Base-by-base conservation (phyloP, 2,888 invertebrate genomes). In the Endotricha flammealis region DNA sequence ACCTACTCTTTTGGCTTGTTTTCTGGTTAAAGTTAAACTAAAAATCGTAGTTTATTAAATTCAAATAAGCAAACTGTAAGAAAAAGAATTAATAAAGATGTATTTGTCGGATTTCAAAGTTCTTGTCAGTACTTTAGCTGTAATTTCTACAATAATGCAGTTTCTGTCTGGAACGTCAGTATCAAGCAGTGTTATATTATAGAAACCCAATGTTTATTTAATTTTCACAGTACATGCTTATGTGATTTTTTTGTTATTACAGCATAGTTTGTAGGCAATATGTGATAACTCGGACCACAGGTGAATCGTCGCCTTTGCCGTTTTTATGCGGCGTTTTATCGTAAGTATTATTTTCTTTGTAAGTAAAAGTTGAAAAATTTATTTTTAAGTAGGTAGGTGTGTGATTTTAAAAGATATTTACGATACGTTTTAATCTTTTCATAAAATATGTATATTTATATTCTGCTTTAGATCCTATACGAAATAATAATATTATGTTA, bases 81-180 rank as follows among this genome's bases (percentile, higher is more conserved):
- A 12, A 3, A 7, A 17, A 13, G 6, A 32, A 25, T 34, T 33
- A 29, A 12, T 29, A 28, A 30, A n/a, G 34, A 73, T 76, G 74
- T 27, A 58, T 50, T 44, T 69, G 46, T 38, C 53, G 28, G 57
- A 65, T 34, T 41, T 56, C 20, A 72, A 62, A 42, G 58, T 63
- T 49, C 48, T 71, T 31, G 51, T 85, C 16, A 72, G 79, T 30
- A 57, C 53, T 43, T 47, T 75, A 44, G 95, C 95, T 22, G 93
- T 94, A 29, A 76, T 92, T 41, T 91, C 92, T 45, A 95, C 95
- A 9, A 90, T 95, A 50, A 77, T 94, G 42, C 95, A 95, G 66
- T 96, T 95, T 88, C 82, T 96, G 52, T 92, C 95, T 41, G 96
- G 96, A 82, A 89, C 90, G 96, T 96, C 90, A 91, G 93, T 90